Conservation (phyloP, 2,888 invertebrate species). For the Mesorhabditis spiculigera region DNA sequence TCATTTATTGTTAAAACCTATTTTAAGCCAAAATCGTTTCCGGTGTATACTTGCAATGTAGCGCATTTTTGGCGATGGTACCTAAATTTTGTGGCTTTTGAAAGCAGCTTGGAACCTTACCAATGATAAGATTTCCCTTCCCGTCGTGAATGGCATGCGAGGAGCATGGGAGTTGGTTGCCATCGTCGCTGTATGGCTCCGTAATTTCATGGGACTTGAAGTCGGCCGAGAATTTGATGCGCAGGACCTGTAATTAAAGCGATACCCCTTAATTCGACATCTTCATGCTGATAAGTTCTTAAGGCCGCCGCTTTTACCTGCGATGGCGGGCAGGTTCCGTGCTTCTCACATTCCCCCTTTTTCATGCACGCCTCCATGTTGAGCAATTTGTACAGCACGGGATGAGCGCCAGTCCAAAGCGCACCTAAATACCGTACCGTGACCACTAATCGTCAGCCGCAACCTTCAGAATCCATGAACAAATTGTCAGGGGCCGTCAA, state of each 20-base stretch:
- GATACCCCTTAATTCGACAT: too few relatives aligned
- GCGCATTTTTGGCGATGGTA: not conserved
- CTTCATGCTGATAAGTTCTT: too few relatives aligned
- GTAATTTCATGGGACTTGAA: constrained; percentile 18
- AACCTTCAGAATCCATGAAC: constrained; percentile 1
- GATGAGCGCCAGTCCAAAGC: constrained; percentile 3
- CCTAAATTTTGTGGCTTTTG: not conserved
- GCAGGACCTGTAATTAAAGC: constrained; percentile 18
- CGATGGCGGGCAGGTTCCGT: not conserved
- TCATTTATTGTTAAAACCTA: too few relatives aligned
- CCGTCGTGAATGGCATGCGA: constrained; percentile 18
- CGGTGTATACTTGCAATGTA: constrained; percentile 2
- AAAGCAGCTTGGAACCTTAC: constrained; percentile 18
- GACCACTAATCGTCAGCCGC: too few relatives aligned
- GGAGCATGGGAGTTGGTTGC: constrained; percentile 20
- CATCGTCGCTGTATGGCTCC: constrained; percentile 28
- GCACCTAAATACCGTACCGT: not conserved
- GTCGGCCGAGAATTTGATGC: constrained; percentile 23
- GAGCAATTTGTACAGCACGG: not conserved
- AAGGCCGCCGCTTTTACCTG: not conserved
- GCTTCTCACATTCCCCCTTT: not conserved
- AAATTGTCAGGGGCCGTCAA: not conserved
- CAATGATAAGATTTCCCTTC: constrained; percentile 24
- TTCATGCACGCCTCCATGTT: not conserved
- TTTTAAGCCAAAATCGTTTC: not conserved